Conservation (phyloP, 2,797 vertebrate genomes). For the Periophthalmus magnuspinnatus region DNA sequence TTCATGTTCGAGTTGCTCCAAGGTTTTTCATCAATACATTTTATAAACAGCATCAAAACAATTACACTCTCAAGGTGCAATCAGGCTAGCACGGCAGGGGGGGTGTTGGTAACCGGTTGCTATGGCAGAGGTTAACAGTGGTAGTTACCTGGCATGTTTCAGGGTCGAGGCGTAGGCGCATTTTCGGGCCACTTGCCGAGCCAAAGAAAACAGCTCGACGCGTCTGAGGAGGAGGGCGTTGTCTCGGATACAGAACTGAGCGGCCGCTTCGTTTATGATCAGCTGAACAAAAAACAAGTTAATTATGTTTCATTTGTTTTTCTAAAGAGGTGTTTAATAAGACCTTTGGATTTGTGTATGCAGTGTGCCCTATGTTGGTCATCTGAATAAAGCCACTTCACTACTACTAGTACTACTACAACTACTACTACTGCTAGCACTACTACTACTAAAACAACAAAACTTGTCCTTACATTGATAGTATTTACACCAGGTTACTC, state of each 20-base stretch:
- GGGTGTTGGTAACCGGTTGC: slow-evolving; percentile 4
- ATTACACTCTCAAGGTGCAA: not conserved
- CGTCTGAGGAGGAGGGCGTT: slow-evolving; percentile 90
- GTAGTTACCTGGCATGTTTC: slow-evolving; percentile 87
- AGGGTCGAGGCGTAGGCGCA: slow-evolving; percentile 93
- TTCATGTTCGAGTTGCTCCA: slow-evolving; percentile 8
- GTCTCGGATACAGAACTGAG: slow-evolving; percentile 95
- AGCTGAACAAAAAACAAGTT: slow-evolving; percentile 72
- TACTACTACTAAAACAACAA: too few species aligned
- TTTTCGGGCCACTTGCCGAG: slow-evolving; percentile 92
- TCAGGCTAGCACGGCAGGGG: slow-evolving; percentile 1
- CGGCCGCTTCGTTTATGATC: slow-evolving; percentile 96
- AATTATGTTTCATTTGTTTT: not conserved
- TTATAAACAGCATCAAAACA: not conserved
- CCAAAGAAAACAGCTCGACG: slow-evolving; percentile 94
- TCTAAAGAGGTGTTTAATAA: not conserved
- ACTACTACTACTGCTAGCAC: too few species aligned
- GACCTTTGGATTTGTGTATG: too few species aligned
- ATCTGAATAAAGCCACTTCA: too few species aligned
- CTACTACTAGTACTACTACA: too few species aligned
- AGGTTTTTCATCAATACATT: slow-evolving; percentile 1
- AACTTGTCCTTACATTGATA: too few species aligned
- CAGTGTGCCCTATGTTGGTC: too few species aligned
- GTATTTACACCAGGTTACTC: too few species aligned
- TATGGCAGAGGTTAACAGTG: not conserved